These are phyloP conservation scores for Eutolmus rufibarbis DNA, from an alignment of 2,888 invertebrate genomes.

Conservation along the genomic window DNA sequence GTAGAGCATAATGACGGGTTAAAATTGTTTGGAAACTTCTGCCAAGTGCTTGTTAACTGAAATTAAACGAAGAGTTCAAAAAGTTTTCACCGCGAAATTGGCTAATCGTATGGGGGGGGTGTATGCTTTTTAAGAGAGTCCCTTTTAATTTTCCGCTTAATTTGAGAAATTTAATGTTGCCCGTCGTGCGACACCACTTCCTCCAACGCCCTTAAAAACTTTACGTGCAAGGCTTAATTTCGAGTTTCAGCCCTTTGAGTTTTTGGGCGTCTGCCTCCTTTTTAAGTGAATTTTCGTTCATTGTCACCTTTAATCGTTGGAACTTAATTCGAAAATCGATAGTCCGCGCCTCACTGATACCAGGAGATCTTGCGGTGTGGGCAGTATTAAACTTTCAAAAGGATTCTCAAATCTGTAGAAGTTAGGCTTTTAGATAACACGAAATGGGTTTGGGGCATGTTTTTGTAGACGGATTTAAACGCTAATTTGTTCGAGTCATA, in stretches of 20 bases:
- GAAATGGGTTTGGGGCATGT: background rate
- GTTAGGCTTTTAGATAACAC: background rate
- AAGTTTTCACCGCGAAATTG: conserved; percentile 33
- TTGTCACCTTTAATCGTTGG: background rate
- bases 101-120: conserved; percentile 26
- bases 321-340: background rate
- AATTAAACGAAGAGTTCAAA: conserved; percentile 42
- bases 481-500: background rate
- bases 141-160: conserved; percentile 30
- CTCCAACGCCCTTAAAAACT: background rate
- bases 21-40: conserved; percentile 45
- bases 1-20: conserved; percentile 43
- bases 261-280: background rate
- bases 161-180: conserved; percentile 15
- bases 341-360: background rate
- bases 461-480: background rate
- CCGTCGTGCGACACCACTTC: background rate
- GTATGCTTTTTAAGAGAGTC: conserved; percentile 12
- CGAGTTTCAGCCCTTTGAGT: background rate
- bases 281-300: background rate
- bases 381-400: background rate
- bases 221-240: background rate
- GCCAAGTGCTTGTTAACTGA: conserved; percentile 45
- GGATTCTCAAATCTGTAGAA: background rate
- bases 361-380: background rate